Percentiles rank a stretch among this genome's conserved stretches.
Evolutionary conservation across 2,113 vertebrate species (phyloP).

Genomic region (Pardalotus punctatus): DNA sequence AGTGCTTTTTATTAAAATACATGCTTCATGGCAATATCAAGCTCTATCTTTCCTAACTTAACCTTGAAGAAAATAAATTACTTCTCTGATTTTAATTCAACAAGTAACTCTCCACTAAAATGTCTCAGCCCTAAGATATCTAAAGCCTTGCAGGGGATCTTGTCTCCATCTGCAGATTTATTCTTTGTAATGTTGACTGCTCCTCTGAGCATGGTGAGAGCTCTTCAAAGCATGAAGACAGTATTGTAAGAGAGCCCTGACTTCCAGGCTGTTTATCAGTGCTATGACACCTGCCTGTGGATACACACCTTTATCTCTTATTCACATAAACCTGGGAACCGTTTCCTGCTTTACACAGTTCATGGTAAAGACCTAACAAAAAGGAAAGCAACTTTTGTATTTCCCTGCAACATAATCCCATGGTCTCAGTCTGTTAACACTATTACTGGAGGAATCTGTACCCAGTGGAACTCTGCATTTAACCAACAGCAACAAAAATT

Average conservation of each 20-base stretch:
- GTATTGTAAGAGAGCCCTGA: not conserved
- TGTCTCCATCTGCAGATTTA: not conserved
- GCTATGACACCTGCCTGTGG: not conserved
- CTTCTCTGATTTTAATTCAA: not conserved
- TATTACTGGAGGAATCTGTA: not conserved
- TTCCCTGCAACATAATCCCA: not conserved
- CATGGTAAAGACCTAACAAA: not conserved
- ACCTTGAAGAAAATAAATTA: slow-evolving; percentile 1
- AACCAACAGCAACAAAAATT: not conserved
- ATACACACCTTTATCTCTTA: not conserved
- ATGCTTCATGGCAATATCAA: not conserved
- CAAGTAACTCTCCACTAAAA: not conserved
- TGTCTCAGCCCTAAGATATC: not conserved
- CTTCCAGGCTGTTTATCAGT: not conserved
- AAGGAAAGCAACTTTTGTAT: not conserved
- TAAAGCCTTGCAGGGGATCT: not conserved
- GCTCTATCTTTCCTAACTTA: not conserved
- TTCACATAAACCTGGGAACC: not conserved
- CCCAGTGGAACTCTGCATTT: not conserved
- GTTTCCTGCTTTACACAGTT: not conserved
- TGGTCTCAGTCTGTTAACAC: not conserved
- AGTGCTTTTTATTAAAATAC: not conserved
- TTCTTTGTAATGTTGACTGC: not conserved
- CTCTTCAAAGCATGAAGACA: not conserved
- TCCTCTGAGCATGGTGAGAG: not conserved